Evolutionary conservation across 2,113 vertebrate species (phyloP).

Genomic region (Marcusenius ussheri): DNA sequence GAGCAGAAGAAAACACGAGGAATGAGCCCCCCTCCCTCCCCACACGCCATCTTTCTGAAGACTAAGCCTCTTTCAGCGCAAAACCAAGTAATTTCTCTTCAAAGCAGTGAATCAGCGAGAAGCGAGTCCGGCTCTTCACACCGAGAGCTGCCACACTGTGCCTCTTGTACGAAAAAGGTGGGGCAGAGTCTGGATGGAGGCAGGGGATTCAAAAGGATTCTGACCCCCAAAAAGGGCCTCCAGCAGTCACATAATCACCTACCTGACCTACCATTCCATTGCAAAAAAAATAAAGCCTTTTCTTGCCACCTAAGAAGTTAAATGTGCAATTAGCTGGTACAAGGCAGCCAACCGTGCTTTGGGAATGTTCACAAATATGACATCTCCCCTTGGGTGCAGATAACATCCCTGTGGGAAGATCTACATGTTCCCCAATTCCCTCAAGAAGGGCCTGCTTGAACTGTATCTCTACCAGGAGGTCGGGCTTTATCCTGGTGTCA

Average conservation of each 20-base stretch:
- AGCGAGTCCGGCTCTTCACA: neutral
- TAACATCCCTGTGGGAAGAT: neutral
- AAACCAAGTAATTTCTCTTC: conserved; percentile 10
- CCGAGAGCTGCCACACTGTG: neutral
- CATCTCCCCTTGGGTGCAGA: neutral
- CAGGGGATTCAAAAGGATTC: neutral
- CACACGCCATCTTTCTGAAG: neutral
- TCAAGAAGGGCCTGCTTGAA: neutral
- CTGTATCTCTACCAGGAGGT: neutral
- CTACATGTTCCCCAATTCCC: neutral
- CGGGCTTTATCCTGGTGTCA: neutral
- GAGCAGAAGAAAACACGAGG: neutral
- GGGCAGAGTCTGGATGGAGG: neutral
- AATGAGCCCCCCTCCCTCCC: neutral
- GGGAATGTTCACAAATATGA: neutral
- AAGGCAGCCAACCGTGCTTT: neutral
- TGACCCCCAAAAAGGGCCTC: neutral
- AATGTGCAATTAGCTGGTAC: neutral
- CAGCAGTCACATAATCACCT: neutral
- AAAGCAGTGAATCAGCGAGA: neutral
- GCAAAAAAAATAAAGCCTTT: neutral
- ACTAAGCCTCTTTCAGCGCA: neutral
- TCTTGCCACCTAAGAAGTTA: neutral
- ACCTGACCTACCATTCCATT: too few species aligned
- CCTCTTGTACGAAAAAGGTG: neutral